Evolutionary conservation across 2,113 vertebrate genomes (phyloP).

Genomic region (Origma solitaria): DNA sequence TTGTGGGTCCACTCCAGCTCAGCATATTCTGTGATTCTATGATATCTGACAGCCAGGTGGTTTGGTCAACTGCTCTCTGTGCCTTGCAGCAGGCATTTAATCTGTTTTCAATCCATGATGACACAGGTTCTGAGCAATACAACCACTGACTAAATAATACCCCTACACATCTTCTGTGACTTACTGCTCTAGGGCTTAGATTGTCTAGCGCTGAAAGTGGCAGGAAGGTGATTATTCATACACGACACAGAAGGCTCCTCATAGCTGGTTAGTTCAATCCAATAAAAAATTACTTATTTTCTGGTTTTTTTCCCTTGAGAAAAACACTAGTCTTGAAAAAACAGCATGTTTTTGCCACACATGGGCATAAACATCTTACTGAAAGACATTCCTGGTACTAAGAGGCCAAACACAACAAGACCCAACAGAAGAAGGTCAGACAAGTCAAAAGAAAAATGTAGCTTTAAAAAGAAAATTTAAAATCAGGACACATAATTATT

Average conservation of each 20-base stretch:
- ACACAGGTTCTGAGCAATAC: not conserved
- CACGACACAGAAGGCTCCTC: not conserved
- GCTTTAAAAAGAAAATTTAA: not conserved
- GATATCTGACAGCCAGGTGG: not conserved
- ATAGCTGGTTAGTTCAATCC: not conserved
- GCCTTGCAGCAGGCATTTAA: not conserved
- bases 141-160: not conserved
- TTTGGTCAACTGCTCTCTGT: not conserved
- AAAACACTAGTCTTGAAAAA: not conserved
- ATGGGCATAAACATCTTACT: not conserved
- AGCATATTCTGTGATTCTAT: not conserved
- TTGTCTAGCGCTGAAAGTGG: not conserved
- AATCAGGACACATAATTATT: not conserved
- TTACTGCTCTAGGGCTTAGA: not conserved
- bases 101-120: not conserved
- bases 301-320: not conserved
- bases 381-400: not conserved
- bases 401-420: not conserved
- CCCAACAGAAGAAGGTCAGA: not conserved
- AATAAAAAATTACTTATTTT: not conserved
- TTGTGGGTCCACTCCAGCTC: not conserved
- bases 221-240: not conserved
- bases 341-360: not conserved
- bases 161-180: not conserved
- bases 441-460: not conserved